Conservation (phyloP, 2,888 invertebrate species). For the Drosophila leonis region DNA sequence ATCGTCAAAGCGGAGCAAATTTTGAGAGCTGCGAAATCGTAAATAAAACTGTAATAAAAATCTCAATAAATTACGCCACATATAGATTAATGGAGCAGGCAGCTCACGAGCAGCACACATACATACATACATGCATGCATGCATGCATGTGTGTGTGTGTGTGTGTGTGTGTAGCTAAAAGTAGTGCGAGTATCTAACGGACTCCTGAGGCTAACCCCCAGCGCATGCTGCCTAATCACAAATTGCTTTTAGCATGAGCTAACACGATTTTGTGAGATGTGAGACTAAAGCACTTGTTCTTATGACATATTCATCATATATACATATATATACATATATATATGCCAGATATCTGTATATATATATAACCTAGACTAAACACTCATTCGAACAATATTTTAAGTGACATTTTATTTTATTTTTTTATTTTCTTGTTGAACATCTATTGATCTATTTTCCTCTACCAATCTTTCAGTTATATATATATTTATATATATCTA, state of each 20-base stretch:
- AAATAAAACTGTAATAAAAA: conserved; percentile 77
- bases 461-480: not conserved
- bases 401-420: conserved; percentile 7
- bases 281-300: conserved; percentile 11
- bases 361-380: not conserved
- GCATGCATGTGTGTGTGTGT: too few species aligned
- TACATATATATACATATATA: too few species aligned
- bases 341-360: conserved; percentile 1
- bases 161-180: too few species aligned
- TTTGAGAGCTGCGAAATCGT: conserved; percentile 66
- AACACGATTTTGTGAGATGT: not conserved
- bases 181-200: conserved; percentile 10
- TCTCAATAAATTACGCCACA: conserved; percentile 68
- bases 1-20: conserved; percentile 31
- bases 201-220: conserved; percentile 35
- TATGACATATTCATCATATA: not conserved
- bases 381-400: not conserved
- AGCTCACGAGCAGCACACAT: conserved; percentile 14
- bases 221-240: conserved; percentile 72
- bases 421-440: not conserved
- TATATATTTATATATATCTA: not conserved
- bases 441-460: not conserved
- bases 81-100: conserved; percentile 58
- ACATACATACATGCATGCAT: too few species aligned
- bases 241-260: conserved; percentile 71